These are phyloP conservation scores for Drosophila greeni DNA, from an alignment of 2,888 invertebrate genomes.

Conservation along the genomic window DNA sequence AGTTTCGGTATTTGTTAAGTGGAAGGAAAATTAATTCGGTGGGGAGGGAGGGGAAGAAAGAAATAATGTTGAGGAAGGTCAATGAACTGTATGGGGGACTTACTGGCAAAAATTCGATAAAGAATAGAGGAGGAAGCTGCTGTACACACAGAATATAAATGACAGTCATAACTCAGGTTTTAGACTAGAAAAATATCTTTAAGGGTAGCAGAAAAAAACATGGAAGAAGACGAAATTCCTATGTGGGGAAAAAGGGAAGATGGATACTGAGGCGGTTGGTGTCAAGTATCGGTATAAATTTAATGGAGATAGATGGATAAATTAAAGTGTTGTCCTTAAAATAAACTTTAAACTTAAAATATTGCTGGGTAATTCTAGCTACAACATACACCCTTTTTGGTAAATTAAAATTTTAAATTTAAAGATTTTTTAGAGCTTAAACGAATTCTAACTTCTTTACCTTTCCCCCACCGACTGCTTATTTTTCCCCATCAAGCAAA, in stretches of 20 bases:
- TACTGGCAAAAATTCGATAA: not conserved
- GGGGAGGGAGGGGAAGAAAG: not conserved
- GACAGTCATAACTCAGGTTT: constrained; percentile 20
- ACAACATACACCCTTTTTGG: too few relatives aligned
- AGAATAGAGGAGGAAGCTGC: not conserved
- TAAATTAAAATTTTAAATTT: not conserved
- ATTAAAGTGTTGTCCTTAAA: not conserved
- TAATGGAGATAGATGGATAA: not conserved
- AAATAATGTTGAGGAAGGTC: constrained; percentile 10
- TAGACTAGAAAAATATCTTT: constrained; percentile 1
- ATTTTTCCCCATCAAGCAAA: not conserved
- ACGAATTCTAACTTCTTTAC: not conserved
- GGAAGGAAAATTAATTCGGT: constrained; percentile 20
- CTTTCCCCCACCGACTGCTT: not conserved
- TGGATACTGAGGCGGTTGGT: not conserved
- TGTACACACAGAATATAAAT: constrained; percentile 29
- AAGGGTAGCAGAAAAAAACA: not conserved
- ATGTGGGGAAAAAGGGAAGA: not conserved
- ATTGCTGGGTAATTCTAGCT: too few relatives aligned
- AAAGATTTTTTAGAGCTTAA: too few relatives aligned
- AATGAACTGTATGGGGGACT: constrained; percentile 23
- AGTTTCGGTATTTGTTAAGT: constrained; percentile 32
- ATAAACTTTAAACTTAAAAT: not conserved
- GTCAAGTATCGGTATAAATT: not conserved
- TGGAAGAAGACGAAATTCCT: not conserved